Evolutionary conservation across 2,797 vertebrate genomes (phyloP).

Genomic region (Mastacembelus armatus): DNA sequence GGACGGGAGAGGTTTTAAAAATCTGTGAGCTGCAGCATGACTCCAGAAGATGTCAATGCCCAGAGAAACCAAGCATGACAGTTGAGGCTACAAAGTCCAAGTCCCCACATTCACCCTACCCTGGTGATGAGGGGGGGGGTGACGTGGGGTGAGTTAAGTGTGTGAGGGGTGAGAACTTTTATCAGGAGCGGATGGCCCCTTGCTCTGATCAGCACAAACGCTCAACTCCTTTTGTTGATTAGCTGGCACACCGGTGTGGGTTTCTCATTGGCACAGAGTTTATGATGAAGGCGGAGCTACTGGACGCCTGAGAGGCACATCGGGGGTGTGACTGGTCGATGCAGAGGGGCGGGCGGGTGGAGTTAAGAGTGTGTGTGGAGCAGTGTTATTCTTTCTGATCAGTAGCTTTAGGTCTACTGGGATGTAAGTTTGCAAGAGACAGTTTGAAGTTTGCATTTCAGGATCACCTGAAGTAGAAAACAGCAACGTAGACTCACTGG

Average conservation of each 20-base stretch:
- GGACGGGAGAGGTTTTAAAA: conserved; percentile 31
- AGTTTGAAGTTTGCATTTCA: conserved; percentile 53
- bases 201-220: conserved; percentile 41
- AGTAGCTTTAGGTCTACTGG: conserved; percentile 69
- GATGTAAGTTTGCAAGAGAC: conserved; percentile 46
- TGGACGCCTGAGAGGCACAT: conserved; percentile 88
- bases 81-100: conserved; percentile 66
- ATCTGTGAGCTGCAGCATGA: conserved; percentile 56
- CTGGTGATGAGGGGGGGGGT: background rate
- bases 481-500: conserved; percentile 83
- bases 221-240: conserved; percentile 51
- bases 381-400: conserved; percentile 65
- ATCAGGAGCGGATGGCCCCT: conserved; percentile 30
- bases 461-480: conserved; percentile 10
- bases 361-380: conserved; percentile 43
- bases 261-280: conserved; percentile 86
- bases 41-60: conserved; percentile 61
- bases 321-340: conserved; percentile 37
- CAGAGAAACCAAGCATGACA: conserved; percentile 64
- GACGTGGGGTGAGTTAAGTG: conserved; percentile 20
- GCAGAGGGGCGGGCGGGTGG: conserved; percentile 37
- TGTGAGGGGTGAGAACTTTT: conserved; percentile 59
- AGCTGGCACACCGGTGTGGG: conserved; percentile 86
- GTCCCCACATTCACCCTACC: conserved; percentile 19
- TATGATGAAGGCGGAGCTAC: conserved; percentile 85